phyloP scores from a whole-genome alignment of 2,113 vertebrate genomes.

The Elgaria multicarinata region DNA sequence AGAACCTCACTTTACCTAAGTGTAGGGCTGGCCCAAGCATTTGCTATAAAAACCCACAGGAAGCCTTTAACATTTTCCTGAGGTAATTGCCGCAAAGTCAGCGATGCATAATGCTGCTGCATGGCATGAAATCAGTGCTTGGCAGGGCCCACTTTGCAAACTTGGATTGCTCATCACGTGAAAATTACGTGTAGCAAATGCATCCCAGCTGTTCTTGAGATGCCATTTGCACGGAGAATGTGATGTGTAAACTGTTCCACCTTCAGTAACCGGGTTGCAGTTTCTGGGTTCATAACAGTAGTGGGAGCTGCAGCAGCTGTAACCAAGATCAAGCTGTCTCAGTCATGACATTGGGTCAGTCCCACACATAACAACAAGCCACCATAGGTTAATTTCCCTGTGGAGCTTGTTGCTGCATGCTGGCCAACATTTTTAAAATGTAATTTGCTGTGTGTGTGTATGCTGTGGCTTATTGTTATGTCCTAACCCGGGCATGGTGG shows the following conservation, averaged over 20 bases:
- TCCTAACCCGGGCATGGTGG: no score
- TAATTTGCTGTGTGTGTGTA: no score
- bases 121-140: neutral
- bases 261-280: neutral
- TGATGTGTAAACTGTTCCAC: neutral
- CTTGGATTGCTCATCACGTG: neutral
- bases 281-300: neutral
- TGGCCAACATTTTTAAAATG: no score
- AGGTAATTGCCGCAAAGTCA: neutral
- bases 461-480: no score
- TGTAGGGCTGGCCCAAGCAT: no score
- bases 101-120: no score
- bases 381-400: no score
- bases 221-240: neutral
- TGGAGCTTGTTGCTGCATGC: no score
- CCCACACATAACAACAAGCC: no score
- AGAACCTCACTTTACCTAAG: no score
- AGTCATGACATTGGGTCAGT: neutral
- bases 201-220: neutral
- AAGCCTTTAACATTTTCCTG: neutral
- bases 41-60: no score
- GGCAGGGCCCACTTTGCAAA: neutral
- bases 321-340: neutral
- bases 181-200: neutral
- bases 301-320: neutral